These are phyloP conservation scores for Nipponacmea schrenckii DNA, from an alignment of 2,888 invertebrate genomes.

Conservation along the genomic window DNA sequence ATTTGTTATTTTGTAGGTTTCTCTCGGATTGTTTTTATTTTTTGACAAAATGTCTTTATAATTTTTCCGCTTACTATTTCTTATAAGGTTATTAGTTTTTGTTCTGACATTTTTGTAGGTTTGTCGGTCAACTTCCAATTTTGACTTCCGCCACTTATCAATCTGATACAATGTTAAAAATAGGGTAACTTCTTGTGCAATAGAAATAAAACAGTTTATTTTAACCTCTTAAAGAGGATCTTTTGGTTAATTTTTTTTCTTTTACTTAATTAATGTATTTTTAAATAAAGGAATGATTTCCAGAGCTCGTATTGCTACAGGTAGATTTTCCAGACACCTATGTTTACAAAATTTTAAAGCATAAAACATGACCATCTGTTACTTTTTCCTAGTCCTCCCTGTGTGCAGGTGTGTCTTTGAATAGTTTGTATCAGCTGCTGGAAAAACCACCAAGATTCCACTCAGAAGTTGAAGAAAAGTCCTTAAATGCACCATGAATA, in stretches of 20 bases:
- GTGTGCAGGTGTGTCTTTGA: slow-evolving; percentile 19
- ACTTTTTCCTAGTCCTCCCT: slow-evolving; percentile 20
- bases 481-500: slow-evolving; percentile 51
- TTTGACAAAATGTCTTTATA: no score
- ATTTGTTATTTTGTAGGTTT: no score
- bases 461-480: slow-evolving; percentile 35
- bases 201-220: slow-evolving; percentile 13
- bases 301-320: slow-evolving; percentile 18
- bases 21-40: no score
- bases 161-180: slow-evolving; percentile 22
- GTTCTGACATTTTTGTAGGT: no score
- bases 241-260: no score
- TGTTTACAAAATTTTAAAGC: slow-evolving; percentile 22
- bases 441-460: slow-evolving; percentile 30
- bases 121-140: no score
- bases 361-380: neutral
- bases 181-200: slow-evolving; percentile 19
- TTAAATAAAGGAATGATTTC: slow-evolving; percentile 6
- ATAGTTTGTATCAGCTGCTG: slow-evolving; percentile 6
- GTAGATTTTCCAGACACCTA: slow-evolving; percentile 26
- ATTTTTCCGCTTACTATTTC: no score
- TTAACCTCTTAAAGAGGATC: slow-evolving; percentile 12
- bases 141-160: no score
- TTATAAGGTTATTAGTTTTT: no score
- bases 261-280: neutral